Conservation (phyloP, 2,113 vertebrate species). For the Sus scrofa region DNA sequence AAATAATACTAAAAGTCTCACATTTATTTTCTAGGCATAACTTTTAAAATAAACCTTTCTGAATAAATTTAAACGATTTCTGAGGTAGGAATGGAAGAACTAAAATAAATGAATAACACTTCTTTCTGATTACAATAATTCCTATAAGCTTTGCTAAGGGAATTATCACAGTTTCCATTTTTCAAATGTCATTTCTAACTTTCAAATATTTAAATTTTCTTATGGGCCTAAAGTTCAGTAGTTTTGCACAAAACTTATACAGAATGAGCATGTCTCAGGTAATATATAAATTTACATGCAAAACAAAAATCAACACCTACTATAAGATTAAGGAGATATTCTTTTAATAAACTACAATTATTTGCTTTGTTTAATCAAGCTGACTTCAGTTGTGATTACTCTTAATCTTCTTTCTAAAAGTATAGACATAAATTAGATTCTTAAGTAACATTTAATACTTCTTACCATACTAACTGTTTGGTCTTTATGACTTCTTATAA, state of each 20-base stretch:
- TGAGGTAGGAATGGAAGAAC: not conserved
- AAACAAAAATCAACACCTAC: not conserved
- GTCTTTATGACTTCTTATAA: not conserved
- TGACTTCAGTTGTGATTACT: slow-evolving; percentile 34
- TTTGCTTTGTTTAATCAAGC: not conserved
- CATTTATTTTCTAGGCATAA: not conserved
- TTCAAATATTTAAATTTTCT: not conserved
- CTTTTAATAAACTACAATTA: slow-evolving; percentile 14
- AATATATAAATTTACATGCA: not conserved
- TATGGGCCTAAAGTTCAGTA: not conserved
- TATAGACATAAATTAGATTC: slow-evolving; percentile 28
- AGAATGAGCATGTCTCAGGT: not conserved
- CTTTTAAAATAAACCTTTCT: not conserved
- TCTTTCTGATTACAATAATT: not conserved
- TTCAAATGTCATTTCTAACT: not conserved
- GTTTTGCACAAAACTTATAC: not conserved
- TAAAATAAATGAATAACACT: not conserved
- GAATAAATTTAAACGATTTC: not conserved
- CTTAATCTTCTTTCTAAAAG: slow-evolving; percentile 11
- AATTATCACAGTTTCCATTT: not conserved
- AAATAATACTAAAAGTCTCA: slow-evolving; percentile 1
- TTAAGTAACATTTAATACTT: slow-evolving; percentile 45
- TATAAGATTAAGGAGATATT: not conserved
- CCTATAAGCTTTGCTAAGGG: not conserved
- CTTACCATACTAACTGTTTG: not conserved